Conservation (phyloP, 2,113 vertebrate genomes). For the Syngnathus typhle region DNA sequence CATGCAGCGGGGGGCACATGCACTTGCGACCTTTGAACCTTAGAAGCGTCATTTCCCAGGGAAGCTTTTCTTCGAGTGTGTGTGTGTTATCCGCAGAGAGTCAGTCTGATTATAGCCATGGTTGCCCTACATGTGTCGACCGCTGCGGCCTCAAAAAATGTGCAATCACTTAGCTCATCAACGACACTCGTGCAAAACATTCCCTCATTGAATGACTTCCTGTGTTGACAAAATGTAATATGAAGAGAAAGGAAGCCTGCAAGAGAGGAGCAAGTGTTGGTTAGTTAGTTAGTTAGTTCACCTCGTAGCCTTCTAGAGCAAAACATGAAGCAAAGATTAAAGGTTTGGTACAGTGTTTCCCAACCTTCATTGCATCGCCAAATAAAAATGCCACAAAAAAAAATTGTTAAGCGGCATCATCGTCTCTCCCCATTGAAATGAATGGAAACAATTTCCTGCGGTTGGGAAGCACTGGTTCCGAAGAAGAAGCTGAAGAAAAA, state of each 20-base stretch:
- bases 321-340: too few species aligned
- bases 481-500: not conserved
- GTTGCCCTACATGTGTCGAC: constrained; percentile 40
- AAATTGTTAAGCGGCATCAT: too few species aligned
- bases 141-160: too few species aligned
- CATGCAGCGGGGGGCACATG: constrained; percentile 1
- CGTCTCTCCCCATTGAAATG: too few species aligned
- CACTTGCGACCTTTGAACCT: not conserved
- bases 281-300: not conserved
- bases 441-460: too few species aligned
- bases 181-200: not conserved
- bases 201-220: not conserved
- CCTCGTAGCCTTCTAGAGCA: not conserved
- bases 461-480: not conserved
- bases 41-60: not conserved
- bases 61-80: not conserved
- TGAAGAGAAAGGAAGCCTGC: not conserved
- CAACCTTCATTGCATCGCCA: too few species aligned
- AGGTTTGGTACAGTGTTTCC: too few species aligned
- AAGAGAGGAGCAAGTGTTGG: not conserved
- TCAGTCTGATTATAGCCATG: constrained; percentile 37
- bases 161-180: not conserved
- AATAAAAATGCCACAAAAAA: too few species aligned
- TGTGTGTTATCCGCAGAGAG: constrained; percentile 24
- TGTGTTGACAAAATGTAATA: not conserved